These are phyloP conservation scores for Anguilla rostrata DNA, from an alignment of 2,113 vertebrate genomes.

Conservation along the genomic window DNA sequence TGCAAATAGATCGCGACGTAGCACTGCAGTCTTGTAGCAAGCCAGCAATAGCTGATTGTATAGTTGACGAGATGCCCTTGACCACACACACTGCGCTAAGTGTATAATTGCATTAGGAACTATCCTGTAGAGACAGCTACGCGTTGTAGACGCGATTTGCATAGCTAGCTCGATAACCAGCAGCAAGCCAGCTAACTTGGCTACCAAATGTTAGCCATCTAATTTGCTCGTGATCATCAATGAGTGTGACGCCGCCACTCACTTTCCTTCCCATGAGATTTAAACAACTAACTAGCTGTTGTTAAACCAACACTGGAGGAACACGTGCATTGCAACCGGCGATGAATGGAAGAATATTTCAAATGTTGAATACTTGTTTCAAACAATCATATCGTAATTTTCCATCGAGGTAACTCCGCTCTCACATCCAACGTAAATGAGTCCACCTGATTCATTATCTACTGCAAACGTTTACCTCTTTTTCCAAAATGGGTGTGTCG, in stretches of 20 bases:
- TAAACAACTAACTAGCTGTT: neutral
- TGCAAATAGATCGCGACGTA: neutral
- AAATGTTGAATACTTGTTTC: no score
- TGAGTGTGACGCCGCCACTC: neutral
- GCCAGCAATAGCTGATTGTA: neutral
- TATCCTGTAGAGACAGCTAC: neutral
- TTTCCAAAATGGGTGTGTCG: neutral
- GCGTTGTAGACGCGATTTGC: neutral
- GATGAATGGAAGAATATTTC: neutral
- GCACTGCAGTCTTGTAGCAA: neutral
- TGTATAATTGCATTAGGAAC: neutral
- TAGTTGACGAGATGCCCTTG: neutral
- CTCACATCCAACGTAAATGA: neutral
- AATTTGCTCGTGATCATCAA: neutral
- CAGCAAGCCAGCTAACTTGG: neutral
- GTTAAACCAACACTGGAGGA: neutral
- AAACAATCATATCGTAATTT: neutral
- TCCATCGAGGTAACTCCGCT: neutral
- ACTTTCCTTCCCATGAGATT: neutral
- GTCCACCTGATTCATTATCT: neutral
- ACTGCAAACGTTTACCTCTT: neutral
- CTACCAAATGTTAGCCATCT: neutral
- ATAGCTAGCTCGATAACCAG: neutral
- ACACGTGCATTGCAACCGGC: neutral
- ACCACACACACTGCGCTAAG: neutral